Evolutionary conservation across 2,113 vertebrate species (phyloP), one percentile per base, ranked within the genome.

Genomic region (Tonatia bakeri): DNA sequence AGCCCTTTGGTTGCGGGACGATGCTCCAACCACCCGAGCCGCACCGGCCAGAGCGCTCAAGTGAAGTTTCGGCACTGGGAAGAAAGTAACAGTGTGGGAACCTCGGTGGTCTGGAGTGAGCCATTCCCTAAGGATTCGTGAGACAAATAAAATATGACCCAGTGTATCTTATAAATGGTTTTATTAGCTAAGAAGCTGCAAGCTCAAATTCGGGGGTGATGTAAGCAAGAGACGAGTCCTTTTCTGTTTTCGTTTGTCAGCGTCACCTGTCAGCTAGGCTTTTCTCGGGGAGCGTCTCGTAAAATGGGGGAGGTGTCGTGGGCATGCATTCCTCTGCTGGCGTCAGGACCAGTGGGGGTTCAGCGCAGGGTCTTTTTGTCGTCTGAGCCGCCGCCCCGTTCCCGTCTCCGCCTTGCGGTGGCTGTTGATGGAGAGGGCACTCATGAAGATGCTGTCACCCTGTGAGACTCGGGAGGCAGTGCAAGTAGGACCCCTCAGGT

Each of bases 91-190:
- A 24, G 22, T 65, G 59, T 45, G 47, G 64, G 83, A 77, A 75
- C 91, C 77, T 40, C 47, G 40, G 28, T 70, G 38, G 80, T 90
- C 22, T 47, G 36, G 73, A 72, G 75, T 70, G 31, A n/a, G 20
- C 67, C 90, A 38, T 79, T 47, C 73, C 87, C 50, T n/a, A 67
- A 81, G 47, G 80, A 69, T 59, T 90, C 67, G 86, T 88, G 69
- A 95, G 87, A 75, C 70, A 76, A 94, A 70, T 59, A 80, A 88
- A 80, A 87, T 56, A 76, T 33, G 67, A 87, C 70, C 52, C 83
- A 64, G 72, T 56, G 43, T 83, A 61, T 54, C 89, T 95, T 67
- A 70, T 70, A 97, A 93, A 70, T 84, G 96, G 64, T 17, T 65
- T 80, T 95, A 92, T 85, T 90, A 80, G 69, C 84, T 76, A 33